Evolutionary conservation across 2,888 invertebrate species (phyloP).

Genomic region (Thecophora atra): DNA sequence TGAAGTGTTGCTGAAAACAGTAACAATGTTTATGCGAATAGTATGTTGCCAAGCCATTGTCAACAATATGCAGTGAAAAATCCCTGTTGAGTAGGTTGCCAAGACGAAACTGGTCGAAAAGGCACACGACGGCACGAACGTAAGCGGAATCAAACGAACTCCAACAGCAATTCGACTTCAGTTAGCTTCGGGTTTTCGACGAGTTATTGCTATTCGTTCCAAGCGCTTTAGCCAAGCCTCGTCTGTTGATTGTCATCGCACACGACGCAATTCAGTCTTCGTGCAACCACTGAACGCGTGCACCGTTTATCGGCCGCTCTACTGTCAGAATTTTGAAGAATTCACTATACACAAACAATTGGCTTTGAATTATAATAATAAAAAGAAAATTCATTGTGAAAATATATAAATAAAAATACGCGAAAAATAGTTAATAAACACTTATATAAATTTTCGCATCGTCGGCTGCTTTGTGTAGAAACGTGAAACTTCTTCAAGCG

Average conservation of each 20-base stretch:
- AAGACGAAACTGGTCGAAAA: not conserved
- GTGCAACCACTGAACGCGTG: slow-evolving; percentile 65
- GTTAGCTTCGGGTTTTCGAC: slow-evolving; percentile 46
- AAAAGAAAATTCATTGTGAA: slow-evolving; percentile 13
- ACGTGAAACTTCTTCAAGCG: not conserved
- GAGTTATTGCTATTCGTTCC: slow-evolving; percentile 49
- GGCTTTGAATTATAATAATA: slow-evolving; percentile 27
- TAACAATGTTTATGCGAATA: not conserved
- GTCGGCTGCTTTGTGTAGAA: too few relatives aligned
- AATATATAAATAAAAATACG: too few relatives aligned
- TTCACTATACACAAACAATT: too few relatives aligned
- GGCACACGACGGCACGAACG: not conserved
- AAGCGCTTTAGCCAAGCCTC: slow-evolving; percentile 47
- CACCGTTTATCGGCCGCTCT: slow-evolving; percentile 50
- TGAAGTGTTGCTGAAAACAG: not conserved
- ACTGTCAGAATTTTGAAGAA: too few relatives aligned
- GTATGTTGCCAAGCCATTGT: too few relatives aligned
- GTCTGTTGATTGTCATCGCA: slow-evolving; percentile 41
- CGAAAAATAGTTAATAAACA: too few relatives aligned
- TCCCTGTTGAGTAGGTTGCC: too few relatives aligned
- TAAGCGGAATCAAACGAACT: slow-evolving; percentile 27
- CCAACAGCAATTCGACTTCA: not conserved
- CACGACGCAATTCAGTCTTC: slow-evolving; percentile 61
- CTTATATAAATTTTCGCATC: too few relatives aligned
- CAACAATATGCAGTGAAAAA: too few relatives aligned